phyloP scores from a whole-genome alignment of 2,797 vertebrate genomes.

The Pangasius sanitwongsei region DNA sequence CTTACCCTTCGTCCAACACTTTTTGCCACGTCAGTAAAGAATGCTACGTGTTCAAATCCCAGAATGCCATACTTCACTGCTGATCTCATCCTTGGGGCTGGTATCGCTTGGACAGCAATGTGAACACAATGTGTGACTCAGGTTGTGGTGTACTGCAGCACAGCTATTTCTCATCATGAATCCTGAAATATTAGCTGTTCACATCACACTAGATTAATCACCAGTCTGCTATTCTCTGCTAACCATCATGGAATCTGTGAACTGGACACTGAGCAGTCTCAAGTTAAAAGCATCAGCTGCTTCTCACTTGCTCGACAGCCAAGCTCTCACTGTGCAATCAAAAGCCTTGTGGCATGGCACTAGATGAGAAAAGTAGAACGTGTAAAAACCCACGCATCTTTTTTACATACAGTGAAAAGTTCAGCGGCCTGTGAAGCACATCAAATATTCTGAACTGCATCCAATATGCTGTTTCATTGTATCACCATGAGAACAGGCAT shows the following conservation, averaged over 20 bases:
- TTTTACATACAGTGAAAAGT: slow-evolving; percentile 44
- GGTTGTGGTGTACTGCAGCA: slow-evolving; percentile 5
- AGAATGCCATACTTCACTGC: slow-evolving; percentile 20
- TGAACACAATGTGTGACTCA: slow-evolving; percentile 21
- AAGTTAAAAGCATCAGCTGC: slow-evolving; percentile 51
- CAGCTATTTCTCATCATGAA: slow-evolving; percentile 31
- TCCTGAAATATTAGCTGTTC: slow-evolving; percentile 30
- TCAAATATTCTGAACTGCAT: slow-evolving; percentile 14
- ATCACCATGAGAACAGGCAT: slow-evolving; percentile 11
- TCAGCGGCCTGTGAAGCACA: not conserved
- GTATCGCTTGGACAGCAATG: slow-evolving; percentile 8
- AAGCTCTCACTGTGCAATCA: slow-evolving; percentile 39
- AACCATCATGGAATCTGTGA: slow-evolving; percentile 32
- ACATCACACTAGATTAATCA: slow-evolving; percentile 37
- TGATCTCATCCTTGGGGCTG: slow-evolving; percentile 32
- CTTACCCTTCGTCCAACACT: slow-evolving; percentile 19
- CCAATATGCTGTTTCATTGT: not conserved
- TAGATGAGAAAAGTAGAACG: slow-evolving; percentile 41
- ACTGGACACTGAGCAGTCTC: slow-evolving; percentile 40
- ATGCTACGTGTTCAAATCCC: slow-evolving; percentile 21
- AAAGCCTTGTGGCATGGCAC: slow-evolving; percentile 49
- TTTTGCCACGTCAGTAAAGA: slow-evolving; percentile 38
- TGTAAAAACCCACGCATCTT: slow-evolving; percentile 39
- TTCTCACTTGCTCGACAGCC: slow-evolving; percentile 44
- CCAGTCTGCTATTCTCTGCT: slow-evolving; percentile 18